A percentile compares a stretch with the other conserved stretches of the same genome.
Conservation (phyloP, 2,113 vertebrate species). For the Chloropsis hardwickii region DNA sequence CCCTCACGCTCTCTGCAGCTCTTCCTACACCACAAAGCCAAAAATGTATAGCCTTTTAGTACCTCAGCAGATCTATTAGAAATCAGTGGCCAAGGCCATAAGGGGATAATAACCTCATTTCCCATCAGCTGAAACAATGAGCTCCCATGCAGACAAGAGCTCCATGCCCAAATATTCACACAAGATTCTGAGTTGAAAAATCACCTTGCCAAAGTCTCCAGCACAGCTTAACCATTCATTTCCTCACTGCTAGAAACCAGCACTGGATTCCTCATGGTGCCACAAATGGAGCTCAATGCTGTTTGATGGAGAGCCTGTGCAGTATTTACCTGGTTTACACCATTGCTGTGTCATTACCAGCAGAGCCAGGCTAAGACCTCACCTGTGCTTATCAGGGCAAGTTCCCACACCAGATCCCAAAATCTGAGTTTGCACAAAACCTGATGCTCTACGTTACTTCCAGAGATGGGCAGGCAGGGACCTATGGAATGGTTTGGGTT, state of each 20-base stretch:
- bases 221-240: neutral
- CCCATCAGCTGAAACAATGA: neutral
- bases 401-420: neutral
- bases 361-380: neutral
- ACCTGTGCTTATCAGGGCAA: neutral
- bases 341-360: neutral
- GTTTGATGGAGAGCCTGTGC: neutral
- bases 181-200: neutral
- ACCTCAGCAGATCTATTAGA: neutral
- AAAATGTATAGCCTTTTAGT: neutral
- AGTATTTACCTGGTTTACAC: neutral
- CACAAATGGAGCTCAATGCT: neutral
- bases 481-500: neutral
- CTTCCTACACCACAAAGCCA: neutral
- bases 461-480: neutral
- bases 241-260: neutral
- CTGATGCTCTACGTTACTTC: rapidly evolving
- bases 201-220: neutral
- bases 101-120: neutral
- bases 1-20: neutral
- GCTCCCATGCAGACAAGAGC: neutral
- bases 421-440: neutral
- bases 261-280: neutral
- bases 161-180: neutral
- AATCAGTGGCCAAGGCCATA: neutral